Conservation (phyloP, 2,888 invertebrate genomes). For the Ommatoiulus sabulosus region DNA sequence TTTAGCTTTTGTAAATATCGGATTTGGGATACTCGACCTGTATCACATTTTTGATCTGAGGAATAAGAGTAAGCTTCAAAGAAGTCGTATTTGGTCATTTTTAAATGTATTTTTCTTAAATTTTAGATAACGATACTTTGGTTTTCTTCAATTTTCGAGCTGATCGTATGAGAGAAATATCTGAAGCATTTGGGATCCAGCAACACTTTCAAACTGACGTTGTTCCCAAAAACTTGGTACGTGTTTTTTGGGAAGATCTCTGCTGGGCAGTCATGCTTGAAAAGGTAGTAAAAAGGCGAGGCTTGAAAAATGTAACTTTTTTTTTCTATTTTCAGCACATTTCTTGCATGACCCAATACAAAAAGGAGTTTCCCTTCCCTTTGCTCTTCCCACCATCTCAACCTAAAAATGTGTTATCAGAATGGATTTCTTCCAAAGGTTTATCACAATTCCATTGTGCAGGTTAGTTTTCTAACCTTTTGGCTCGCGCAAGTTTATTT, state of each 20-base stretch:
- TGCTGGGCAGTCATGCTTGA: not conserved
- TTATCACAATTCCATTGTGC: slow-evolving; percentile 69
- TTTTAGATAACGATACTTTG: slow-evolving; percentile 67
- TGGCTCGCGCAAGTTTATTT: not conserved
- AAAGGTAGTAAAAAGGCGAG: not conserved
- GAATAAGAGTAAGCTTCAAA: too few relatives aligned
- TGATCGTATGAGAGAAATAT: slow-evolving; percentile 69
- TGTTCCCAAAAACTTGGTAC: slow-evolving; percentile 63
- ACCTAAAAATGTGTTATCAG: slow-evolving; percentile 69
- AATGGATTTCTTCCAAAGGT: slow-evolving; percentile 66
- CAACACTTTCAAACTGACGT: slow-evolving; percentile 64
- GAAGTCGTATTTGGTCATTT: too few relatives aligned
- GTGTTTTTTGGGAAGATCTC: not conserved
- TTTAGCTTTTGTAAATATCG: too few relatives aligned
- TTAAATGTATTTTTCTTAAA: not conserved
- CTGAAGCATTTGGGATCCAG: slow-evolving; percentile 66
- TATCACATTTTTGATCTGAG: too few relatives aligned
- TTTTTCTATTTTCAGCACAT: slow-evolving; percentile 57
- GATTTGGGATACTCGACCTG: too few relatives aligned
- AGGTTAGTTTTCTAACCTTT: slow-evolving; percentile 62
- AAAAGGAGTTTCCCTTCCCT: slow-evolving; percentile 68
- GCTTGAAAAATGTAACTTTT: not conserved
- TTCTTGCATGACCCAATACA: slow-evolving; percentile 68
- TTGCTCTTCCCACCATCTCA: slow-evolving; percentile 68
- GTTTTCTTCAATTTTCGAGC: slow-evolving; percentile 69